These are phyloP conservation scores for Regulus satrapa DNA, from an alignment of 2,113 vertebrate genomes.

Conservation along the genomic window DNA sequence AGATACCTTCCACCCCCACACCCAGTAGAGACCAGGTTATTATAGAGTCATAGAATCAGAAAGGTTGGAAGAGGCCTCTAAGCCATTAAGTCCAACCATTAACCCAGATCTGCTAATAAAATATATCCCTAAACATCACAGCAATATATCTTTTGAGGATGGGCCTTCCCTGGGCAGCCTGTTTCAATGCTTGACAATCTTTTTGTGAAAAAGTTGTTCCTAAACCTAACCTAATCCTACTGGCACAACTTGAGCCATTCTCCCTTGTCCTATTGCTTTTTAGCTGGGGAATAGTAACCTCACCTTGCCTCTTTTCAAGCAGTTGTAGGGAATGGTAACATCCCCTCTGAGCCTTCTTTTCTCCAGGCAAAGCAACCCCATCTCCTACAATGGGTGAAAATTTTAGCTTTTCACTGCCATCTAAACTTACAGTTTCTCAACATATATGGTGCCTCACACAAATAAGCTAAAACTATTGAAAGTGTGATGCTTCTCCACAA, in stretches of 20 bases:
- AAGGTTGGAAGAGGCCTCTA: neutral
- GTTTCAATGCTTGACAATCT: neutral
- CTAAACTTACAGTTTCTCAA: neutral
- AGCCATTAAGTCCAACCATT: neutral
- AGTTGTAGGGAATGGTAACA: neutral
- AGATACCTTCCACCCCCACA: neutral
- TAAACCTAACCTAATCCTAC: neutral
- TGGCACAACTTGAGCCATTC: neutral
- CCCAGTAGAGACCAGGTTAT: neutral
- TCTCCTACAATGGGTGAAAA: neutral
- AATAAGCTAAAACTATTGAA: neutral
- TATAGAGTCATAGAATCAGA: fast-evolving
- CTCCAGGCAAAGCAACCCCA: neutral
- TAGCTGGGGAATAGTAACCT: neutral
- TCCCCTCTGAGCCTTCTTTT: neutral
- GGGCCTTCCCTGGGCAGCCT: neutral
- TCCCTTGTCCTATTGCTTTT: neutral
- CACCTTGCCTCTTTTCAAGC: neutral
- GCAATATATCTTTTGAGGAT: neutral
- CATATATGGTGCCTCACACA: neutral
- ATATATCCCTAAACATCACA: neutral
- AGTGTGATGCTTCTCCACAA: neutral
- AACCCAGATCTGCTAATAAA: neutral
- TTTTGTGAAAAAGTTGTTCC: neutral
- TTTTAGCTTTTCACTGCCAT: neutral